These are phyloP conservation scores for Drosophila nigrodunni DNA, from an alignment of 1,140 invertebrate species.

Conservation along the genomic window DNA sequence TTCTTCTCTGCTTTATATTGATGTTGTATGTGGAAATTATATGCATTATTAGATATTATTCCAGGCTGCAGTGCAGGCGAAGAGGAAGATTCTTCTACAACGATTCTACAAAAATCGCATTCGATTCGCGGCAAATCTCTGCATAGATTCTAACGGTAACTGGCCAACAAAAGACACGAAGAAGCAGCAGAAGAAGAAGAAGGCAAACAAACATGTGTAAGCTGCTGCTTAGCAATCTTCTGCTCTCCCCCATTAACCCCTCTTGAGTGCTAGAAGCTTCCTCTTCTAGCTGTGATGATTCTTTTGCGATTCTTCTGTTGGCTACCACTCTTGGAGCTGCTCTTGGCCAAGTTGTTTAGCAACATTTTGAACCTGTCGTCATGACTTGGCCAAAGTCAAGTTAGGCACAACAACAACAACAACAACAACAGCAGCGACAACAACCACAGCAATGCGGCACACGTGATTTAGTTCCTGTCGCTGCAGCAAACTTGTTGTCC, in stretches of 20 bases:
- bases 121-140: conserved; percentile 35
- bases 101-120: conserved; percentile 1
- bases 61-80: conserved; percentile 37
- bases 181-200: conserved; percentile 43
- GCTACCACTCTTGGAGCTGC: conserved; percentile 37
- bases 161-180: conserved; percentile 47
- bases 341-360: conserved; percentile 70
- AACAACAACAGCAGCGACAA: conserved; percentile 27
- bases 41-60: conserved; percentile 83
- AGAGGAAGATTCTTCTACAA: neutral
- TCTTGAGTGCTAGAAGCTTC: neutral
- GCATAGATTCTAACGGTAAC: conserved; percentile 51
- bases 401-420: conserved; percentile 56
- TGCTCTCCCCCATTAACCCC: neutral
- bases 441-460: conserved; percentile 53
- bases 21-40: conserved; percentile 76
- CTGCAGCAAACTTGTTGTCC: conserved; percentile 75
- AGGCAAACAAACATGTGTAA: conserved; percentile 81
- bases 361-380: conserved; percentile 82
- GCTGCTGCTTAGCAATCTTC: conserved; percentile 66
- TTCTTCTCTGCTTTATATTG: conserved; percentile 42
- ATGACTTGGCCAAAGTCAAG: conserved; percentile 83
- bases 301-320: conserved; percentile 12
- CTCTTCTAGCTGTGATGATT: conserved; percentile 10
- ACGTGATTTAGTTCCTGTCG: conserved; percentile 83